phyloP scores from a whole-genome alignment of 2,113 vertebrate species.

The Hippoglossus stenolepis region DNA sequence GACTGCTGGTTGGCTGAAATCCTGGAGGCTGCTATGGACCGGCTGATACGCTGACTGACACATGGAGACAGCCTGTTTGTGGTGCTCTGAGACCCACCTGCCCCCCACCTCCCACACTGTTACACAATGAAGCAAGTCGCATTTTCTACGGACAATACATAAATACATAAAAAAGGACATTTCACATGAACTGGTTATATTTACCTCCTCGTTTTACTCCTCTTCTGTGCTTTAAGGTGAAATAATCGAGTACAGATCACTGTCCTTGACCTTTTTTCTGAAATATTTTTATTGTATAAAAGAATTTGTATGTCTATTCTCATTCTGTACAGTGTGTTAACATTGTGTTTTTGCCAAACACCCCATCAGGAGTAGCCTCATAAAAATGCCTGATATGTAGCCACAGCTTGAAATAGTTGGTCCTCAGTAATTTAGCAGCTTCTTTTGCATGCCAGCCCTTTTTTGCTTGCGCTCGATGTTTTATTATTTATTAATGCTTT shows the following conservation, averaged over 20 bases:
- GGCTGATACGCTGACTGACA: conserved; percentile 55
- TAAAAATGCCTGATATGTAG: conserved; percentile 46
- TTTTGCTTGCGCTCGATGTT: conserved; percentile 46
- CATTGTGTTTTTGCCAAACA: conserved; percentile 60
- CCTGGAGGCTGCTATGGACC: conserved; percentile 40
- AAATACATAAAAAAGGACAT: conserved; percentile 4
- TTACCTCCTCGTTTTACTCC: neutral
- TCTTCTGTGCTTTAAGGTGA: conserved; percentile 11
- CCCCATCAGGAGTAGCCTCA: conserved; percentile 39
- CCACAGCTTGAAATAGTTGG: conserved; percentile 44
- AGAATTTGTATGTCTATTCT: conserved; percentile 46
- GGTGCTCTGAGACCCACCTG: neutral
- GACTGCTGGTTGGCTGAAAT: conserved; percentile 34
- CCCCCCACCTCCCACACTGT: conserved; percentile 31
- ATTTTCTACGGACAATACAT: neutral
- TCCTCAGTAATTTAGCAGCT: conserved; percentile 62
- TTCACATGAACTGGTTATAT: conserved; percentile 30
- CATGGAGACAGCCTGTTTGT: conserved; percentile 9
- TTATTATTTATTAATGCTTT: conserved; percentile 74
- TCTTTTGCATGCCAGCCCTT: conserved; percentile 59
- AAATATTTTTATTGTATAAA: conserved; percentile 68
- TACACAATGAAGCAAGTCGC: conserved; percentile 56
- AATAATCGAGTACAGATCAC: conserved; percentile 8
- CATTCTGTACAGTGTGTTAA: conserved; percentile 59
- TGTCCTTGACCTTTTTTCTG: conserved; percentile 10